These are phyloP conservation scores for Choloepus didactylus DNA, from an alignment of 2,797 vertebrate species.

Conservation along the genomic window DNA sequence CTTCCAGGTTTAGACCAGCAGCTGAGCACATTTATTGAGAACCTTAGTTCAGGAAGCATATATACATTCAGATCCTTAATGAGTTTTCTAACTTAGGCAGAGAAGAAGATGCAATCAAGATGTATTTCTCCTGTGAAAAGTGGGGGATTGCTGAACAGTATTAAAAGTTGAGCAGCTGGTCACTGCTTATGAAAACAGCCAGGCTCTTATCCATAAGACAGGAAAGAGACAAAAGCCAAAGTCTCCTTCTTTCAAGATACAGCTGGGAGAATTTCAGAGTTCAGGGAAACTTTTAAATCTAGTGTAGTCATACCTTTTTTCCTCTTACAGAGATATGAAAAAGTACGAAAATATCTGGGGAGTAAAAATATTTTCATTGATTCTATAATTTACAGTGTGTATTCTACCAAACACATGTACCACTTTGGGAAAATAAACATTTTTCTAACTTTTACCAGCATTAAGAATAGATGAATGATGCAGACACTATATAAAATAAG, in stretches of 20 bases:
- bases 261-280: slow-evolving; percentile 77
- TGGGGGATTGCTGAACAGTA: slow-evolving; percentile 40
- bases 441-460: slow-evolving; percentile 48
- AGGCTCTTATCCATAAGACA: slow-evolving; percentile 75
- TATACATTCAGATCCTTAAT: slow-evolving; percentile 71
- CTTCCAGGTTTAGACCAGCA: slow-evolving; percentile 12
- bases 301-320: background rate
- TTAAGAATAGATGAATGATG: slow-evolving; percentile 39
- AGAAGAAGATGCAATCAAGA: slow-evolving; percentile 67
- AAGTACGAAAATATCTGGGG: background rate
- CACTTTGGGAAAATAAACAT: background rate
- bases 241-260: slow-evolving; percentile 73
- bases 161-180: slow-evolving; percentile 77
- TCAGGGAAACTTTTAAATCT: slow-evolving; percentile 52
- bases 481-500: background rate
- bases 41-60: slow-evolving; percentile 34
- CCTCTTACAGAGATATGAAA: background rate
- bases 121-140: slow-evolving; percentile 68
- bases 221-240: slow-evolving; percentile 81
- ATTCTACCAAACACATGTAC: background rate
- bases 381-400: background rate
- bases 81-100: slow-evolving; percentile 68
- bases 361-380: slow-evolving; percentile 17
- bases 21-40: background rate
- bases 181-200: slow-evolving; percentile 79